Percentiles rank a stretch among this genome's conserved stretches.
phyloP scores from a whole-genome alignment of 2,113 vertebrate genomes.

The Thamnophis sirtalis region DNA sequence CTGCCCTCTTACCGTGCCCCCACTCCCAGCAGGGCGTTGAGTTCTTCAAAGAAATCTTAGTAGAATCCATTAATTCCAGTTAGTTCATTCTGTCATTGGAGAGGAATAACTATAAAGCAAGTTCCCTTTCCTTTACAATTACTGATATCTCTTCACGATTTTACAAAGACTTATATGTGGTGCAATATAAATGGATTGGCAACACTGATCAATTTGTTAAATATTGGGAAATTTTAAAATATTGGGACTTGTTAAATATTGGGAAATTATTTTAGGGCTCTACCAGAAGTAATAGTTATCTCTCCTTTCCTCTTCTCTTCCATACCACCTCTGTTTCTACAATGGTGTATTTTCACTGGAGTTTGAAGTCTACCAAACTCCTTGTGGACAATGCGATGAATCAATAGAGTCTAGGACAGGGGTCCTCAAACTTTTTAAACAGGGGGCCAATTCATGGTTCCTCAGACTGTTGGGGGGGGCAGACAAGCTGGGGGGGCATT shows the following conservation, averaged over 20 bases:
- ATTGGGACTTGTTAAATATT: background rate
- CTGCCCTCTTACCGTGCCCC: background rate
- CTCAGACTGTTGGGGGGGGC: too few relatives aligned
- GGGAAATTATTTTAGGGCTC: background rate
- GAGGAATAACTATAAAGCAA: background rate
- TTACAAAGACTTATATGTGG: background rate
- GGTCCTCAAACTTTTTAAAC: too few relatives aligned
- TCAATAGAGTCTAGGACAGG: background rate
- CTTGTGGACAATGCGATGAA: background rate
- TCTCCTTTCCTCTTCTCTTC: background rate
- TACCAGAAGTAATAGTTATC: background rate
- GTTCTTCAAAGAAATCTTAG: background rate
- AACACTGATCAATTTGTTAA: background rate
- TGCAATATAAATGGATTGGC: background rate
- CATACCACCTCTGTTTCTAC: background rate
- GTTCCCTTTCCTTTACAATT: background rate
- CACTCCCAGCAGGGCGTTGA: background rate
- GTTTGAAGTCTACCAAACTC: background rate
- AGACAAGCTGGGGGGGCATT: too few relatives aligned
- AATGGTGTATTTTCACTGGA: background rate
- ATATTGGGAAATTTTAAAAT: background rate
- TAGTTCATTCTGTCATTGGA: constrained; percentile 14
- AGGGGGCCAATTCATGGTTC: too few relatives aligned
- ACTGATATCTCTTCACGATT: background rate
- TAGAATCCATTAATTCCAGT: background rate